Conservation (phyloP, 2,797 vertebrate genomes). For the Tangara arthus region DNA sequence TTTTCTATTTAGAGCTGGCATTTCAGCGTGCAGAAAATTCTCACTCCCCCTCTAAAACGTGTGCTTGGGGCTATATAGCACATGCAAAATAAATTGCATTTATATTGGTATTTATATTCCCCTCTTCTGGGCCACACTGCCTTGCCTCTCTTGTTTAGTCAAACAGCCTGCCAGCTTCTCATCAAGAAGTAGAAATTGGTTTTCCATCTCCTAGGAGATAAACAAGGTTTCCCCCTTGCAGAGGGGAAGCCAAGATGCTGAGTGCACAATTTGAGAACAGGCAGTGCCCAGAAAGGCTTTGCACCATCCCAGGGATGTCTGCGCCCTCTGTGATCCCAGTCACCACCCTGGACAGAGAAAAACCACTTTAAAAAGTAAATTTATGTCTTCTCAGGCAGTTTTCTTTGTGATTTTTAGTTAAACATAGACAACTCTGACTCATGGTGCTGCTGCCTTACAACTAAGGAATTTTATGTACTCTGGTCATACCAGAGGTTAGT, state of each 20-base stretch:
- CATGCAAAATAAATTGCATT: slow-evolving; percentile 64
- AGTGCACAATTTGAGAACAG: neutral
- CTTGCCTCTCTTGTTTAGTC: slow-evolving; percentile 42
- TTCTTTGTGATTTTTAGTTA: neutral
- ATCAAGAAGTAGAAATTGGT: slow-evolving; percentile 61
- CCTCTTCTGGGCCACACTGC: slow-evolving; percentile 15
- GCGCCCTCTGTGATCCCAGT: neutral
- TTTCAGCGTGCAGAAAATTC: neutral
- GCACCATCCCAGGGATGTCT: neutral
- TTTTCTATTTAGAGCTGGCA: slow-evolving; percentile 9
- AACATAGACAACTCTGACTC: neutral
- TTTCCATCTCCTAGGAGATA: slow-evolving; percentile 60
- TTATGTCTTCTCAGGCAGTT: neutral
- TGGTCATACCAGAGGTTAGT: neutral
- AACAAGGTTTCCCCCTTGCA: slow-evolving; percentile 41
- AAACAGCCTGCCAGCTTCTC: slow-evolving; percentile 65
- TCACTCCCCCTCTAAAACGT: neutral
- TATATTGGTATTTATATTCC: slow-evolving; percentile 62
- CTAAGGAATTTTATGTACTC: neutral
- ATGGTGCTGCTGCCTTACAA: neutral
- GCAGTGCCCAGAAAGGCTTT: neutral
- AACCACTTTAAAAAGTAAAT: neutral
- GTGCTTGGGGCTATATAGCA: slow-evolving; percentile 25
- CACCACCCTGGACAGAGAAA: neutral
- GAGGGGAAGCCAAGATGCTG: slow-evolving; percentile 23